phyloP scores from a whole-genome alignment of 2,113 vertebrate genomes.

The Rhombomys opimus region DNA sequence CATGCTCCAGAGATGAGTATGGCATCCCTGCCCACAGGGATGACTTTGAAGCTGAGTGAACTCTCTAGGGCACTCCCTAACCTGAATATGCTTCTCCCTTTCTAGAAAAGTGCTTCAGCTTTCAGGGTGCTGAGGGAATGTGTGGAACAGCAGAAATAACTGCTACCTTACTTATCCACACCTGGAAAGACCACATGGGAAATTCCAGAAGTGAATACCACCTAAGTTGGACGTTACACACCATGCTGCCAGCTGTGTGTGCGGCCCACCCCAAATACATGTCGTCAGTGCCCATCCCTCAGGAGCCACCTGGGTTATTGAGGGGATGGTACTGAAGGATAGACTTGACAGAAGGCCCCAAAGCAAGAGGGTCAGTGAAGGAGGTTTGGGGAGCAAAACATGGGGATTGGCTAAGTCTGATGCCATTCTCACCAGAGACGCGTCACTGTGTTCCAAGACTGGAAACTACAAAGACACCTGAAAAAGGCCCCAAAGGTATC shows the following conservation, averaged over 20 bases:
- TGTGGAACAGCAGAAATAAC: no score
- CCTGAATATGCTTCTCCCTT: background rate
- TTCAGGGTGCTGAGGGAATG: no score
- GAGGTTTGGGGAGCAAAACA: background rate
- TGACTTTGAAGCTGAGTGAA: background rate
- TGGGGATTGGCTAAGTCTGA: background rate
- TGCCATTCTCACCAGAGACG: no score
- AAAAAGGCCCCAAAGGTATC: background rate
- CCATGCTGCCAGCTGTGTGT: background rate
- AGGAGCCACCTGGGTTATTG: background rate
- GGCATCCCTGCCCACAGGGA: no score
- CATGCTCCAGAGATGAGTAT: background rate
- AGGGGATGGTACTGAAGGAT: background rate
- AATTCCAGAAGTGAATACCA: background rate
- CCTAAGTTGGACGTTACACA: background rate
- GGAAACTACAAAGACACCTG: background rate
- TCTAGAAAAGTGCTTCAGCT: background rate
- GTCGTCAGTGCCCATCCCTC: background rate
- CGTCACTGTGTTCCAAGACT: accelerated
- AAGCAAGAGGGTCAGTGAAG: background rate
- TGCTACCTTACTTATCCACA: no score
- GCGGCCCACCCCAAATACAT: background rate
- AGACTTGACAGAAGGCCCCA: background rate
- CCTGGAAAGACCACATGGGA: background rate
- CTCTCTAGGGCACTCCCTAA: background rate